Base-by-base conservation (phyloP, 2,888 invertebrate species). In the Andricus curvator region DNA sequence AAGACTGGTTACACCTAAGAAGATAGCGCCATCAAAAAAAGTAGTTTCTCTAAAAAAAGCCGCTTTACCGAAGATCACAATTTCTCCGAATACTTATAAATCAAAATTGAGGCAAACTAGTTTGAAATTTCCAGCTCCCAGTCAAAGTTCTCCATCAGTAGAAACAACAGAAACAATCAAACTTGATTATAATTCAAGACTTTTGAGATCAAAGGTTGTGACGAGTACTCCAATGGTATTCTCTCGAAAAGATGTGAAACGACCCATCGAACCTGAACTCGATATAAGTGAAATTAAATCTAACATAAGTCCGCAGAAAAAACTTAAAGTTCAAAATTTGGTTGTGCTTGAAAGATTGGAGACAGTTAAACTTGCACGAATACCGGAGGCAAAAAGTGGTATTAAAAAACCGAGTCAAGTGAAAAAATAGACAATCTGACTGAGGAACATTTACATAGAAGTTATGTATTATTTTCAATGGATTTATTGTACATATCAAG, bases 381-480 rank as follows among this genome's bases (percentile, higher is more conserved):
- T 25, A 25, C 2, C 15, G 25, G 22, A 2, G 13, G 15, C 15
- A 2, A 64, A 64, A 29, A 25, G 17, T 64, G 29, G 29, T 15
- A 25, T 13, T 25, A 15, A 25, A 15, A 62, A 25, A 25, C 15
- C 62, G 22, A 64, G 8, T 17, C 25, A 4, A 25, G 5, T 64
- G 64, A 25, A 29, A 29, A 64, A 64, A 6, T 60, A 64, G 62
- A 25, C 25, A 64, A 8, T 6, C 1, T 29, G 29, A 8, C 17
- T 29, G 29, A 29, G 29, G 8, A 29, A 29, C 6, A 29, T 29
- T 25, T 64, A 29, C 15, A 64, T 64, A 64, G 25, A 64, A 64
- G 29, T 64, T 64, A 64, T 64, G 64, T 25, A 64, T 15, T 64
- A 64, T 64, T 64, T 64, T 64, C 29, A 29, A 64, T 60, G 11